phyloP scores from a whole-genome alignment of 2,888 invertebrate genomes.

The Eupithecia inturbata region DNA sequence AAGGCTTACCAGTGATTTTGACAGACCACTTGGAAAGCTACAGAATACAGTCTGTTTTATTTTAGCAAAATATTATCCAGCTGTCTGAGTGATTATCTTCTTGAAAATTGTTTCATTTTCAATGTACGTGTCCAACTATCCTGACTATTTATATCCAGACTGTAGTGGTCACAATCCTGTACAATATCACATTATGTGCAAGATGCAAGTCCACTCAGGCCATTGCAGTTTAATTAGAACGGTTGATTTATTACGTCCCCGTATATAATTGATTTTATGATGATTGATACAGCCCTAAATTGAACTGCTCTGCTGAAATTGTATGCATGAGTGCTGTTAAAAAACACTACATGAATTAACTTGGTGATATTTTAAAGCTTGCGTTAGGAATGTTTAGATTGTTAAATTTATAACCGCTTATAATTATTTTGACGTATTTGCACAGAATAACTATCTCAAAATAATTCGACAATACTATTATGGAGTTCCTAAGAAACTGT shows the following conservation, averaged over 20 bases:
- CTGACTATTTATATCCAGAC: conserved; percentile 5
- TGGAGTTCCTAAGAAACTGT: no score
- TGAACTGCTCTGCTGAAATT: not conserved
- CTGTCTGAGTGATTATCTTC: not conserved
- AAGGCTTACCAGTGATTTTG: no score
- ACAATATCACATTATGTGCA: conserved; percentile 44
- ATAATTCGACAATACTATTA: no score
- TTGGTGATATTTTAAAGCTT: not conserved
- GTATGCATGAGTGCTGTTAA: not conserved
- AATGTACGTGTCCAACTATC: not conserved
- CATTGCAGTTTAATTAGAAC: conserved; percentile 44
- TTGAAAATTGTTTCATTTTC: not conserved
- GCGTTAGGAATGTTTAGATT: no score
- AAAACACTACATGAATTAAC: not conserved
- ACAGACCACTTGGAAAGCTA: not conserved
- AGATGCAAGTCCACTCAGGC: conserved; percentile 41
- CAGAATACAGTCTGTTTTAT: not conserved
- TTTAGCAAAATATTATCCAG: no score
- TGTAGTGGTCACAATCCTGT: conserved; percentile 18
- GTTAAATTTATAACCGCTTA: no score
- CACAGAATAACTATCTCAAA: no score
- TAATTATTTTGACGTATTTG: no score
- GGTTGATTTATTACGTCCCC: conserved; percentile 39
- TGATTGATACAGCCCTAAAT: conserved; percentile 29
- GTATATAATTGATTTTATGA: conserved; percentile 36